These are phyloP conservation scores for Mirounga angustirostris DNA, from an alignment of 2,113 vertebrate genomes.

Conservation along the genomic window DNA sequence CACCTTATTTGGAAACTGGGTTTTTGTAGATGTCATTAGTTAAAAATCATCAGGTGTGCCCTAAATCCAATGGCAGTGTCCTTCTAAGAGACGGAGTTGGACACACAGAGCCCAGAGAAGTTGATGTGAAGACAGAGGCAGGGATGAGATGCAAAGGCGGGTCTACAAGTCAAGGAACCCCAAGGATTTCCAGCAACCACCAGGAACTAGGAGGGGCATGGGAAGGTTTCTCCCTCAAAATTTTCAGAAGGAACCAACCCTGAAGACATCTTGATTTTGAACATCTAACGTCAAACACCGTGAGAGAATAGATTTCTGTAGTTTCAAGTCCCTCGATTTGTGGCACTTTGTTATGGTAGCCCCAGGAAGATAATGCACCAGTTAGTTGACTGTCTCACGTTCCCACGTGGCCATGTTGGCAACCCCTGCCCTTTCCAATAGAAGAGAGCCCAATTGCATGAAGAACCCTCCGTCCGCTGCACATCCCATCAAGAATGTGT, in stretches of 20 bases:
- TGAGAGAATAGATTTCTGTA: neutral
- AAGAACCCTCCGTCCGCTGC: rapidly evolving
- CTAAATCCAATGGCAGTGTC: neutral
- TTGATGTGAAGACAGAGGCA: rapidly evolving
- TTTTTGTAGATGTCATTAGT: neutral
- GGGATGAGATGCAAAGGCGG: neutral
- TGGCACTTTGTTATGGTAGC: rapidly evolving
- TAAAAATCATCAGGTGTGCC: neutral
- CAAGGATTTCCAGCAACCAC: neutral
- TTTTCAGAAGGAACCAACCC: neutral
- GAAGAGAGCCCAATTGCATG: rapidly evolving
- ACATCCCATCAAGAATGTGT: neutral
- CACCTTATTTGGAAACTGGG: neutral
- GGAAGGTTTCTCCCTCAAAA: neutral
- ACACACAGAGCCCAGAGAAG: neutral
- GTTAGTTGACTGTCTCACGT: neutral
- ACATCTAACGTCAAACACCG: neutral
- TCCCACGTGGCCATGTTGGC: rapidly evolving
- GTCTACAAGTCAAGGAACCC: too few relatives aligned
- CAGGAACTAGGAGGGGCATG: neutral
- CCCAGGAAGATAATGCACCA: neutral
- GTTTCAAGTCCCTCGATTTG: rapidly evolving
- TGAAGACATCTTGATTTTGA: neutral
- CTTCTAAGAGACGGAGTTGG: neutral
- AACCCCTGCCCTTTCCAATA: rapidly evolving